Percentiles rank a stretch among this genome's conserved stretches.
These are phyloP conservation scores for Drosophila guanche DNA, from an alignment of 1,140 invertebrate genomes.

Conservation along the genomic window DNA sequence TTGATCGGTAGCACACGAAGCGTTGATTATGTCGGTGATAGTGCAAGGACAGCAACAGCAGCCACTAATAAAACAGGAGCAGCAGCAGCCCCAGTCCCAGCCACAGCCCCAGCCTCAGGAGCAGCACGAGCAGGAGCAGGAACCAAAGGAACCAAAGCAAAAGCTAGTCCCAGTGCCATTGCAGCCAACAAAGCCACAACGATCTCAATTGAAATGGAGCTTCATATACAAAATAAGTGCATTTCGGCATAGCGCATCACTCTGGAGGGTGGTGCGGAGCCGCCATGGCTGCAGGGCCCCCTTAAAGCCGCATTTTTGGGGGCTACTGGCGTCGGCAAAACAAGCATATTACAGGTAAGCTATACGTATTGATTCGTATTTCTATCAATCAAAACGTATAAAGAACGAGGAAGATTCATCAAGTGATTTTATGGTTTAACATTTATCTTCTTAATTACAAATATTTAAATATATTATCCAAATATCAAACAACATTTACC, in stretches of 20 bases:
- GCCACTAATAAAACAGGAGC: slow-evolving; percentile 58
- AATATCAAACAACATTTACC: slow-evolving; percentile 13
- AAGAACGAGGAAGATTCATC: too few species aligned
- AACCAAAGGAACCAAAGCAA: slow-evolving; percentile 36
- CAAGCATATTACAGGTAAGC: slow-evolving; percentile 91
- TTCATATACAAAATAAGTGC: slow-evolving; percentile 83
- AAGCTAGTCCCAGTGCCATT: slow-evolving; percentile 21
- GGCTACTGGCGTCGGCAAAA: slow-evolving; percentile 91
- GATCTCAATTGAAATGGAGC: slow-evolving; percentile 83
- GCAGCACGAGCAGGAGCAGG: slow-evolving; percentile 19
- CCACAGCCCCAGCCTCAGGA: slow-evolving; percentile 20
- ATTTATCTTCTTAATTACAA: background rate
- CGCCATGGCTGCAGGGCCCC: slow-evolving; percentile 85
- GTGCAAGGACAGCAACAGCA: slow-evolving; percentile 63
- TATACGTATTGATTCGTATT: too few species aligned
- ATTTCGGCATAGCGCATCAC: slow-evolving; percentile 84
- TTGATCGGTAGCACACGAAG: slow-evolving; percentile 80
- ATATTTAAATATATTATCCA: slow-evolving; percentile 6
- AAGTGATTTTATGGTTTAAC: too few species aligned
- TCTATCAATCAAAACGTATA: background rate
- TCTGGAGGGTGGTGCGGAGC: slow-evolving; percentile 83
- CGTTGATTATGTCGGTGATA: slow-evolving; percentile 83
- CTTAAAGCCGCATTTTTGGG: slow-evolving; percentile 92
- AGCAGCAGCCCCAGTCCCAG: slow-evolving; percentile 48
- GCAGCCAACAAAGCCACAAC: slow-evolving; percentile 63